These are phyloP conservation scores for Notolabrus celidotus DNA, from an alignment of 2,797 vertebrate species.

Conservation along the genomic window DNA sequence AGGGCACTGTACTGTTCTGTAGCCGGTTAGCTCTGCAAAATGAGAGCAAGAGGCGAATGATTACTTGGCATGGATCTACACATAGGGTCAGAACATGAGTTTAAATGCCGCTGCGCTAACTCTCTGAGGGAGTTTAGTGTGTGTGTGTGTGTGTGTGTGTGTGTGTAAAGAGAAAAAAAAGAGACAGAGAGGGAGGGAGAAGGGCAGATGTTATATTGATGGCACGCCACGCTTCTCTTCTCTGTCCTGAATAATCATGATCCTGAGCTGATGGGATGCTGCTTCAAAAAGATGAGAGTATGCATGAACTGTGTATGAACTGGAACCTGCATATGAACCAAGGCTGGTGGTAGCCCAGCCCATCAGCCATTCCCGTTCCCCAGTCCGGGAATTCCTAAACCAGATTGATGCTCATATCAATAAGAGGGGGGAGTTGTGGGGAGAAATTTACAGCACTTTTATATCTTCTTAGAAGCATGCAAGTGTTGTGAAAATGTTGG, in stretches of 20 bases:
- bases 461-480: constrained; percentile 35
- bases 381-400: constrained; percentile 62
- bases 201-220: constrained; percentile 75
- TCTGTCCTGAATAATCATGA: constrained; percentile 80
- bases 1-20: constrained; percentile 44
- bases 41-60: constrained; percentile 52
- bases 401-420: constrained; percentile 59
- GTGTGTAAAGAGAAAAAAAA: constrained; percentile 39
- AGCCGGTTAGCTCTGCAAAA: constrained; percentile 40
- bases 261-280: constrained; percentile 77
- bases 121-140: constrained; percentile 60
- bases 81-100: constrained; percentile 67
- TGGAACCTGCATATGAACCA: constrained; percentile 80
- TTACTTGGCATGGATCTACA: constrained; percentile 65
- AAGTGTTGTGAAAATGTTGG: constrained; percentile 34
- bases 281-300: constrained; percentile 77
- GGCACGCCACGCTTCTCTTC: constrained; percentile 63
- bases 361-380: constrained; percentile 55
- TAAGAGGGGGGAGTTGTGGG: constrained; percentile 14
- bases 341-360: constrained; percentile 63
- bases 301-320: constrained; percentile 80
- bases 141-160: constrained; percentile 57
- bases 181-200: constrained; percentile 33
- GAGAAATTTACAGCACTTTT: constrained; percentile 15
- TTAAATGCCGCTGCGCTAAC: constrained; percentile 58